phyloP scores from a whole-genome alignment of 2,888 invertebrate species.

The Sicus ferrugineus region DNA sequence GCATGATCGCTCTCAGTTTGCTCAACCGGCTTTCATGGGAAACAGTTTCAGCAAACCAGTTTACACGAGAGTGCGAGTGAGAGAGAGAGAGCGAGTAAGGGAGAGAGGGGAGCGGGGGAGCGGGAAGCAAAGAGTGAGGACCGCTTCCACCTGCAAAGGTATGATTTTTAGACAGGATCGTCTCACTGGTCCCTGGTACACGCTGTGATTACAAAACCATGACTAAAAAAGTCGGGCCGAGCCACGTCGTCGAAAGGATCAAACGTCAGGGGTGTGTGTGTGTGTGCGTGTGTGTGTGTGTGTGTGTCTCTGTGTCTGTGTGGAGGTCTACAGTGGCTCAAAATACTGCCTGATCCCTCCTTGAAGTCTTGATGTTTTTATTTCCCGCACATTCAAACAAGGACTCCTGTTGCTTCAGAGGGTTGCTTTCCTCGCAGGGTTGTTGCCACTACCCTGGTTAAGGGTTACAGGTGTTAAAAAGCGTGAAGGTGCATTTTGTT shows the following conservation, averaged over 20 bases:
- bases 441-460: background rate
- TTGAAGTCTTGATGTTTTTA: slow-evolving; percentile 1
- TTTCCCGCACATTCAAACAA: background rate
- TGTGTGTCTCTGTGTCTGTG: too few relatives aligned
- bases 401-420: background rate
- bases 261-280: background rate
- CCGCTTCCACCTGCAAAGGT: too few relatives aligned
- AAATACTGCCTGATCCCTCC: background rate
- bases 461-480: slow-evolving; percentile 16
- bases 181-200: background rate
- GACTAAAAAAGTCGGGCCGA: background rate
- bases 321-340: background rate
- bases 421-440: background rate
- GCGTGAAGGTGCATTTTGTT: slow-evolving; percentile 7
- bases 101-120: background rate
- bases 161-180: background rate
- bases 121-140: background rate
- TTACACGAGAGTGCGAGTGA: background rate
- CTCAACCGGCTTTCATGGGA: slow-evolving; percentile 13
- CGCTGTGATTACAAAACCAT: slow-evolving; percentile 14
- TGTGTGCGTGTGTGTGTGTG: background rate
- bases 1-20: background rate
- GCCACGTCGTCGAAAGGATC: background rate
- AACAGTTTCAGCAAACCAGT: slow-evolving; percentile 6
- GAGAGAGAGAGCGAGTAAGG: background rate